Conservation (phyloP, 2,888 invertebrate species). For the Sminthurides aquaticus region DNA sequence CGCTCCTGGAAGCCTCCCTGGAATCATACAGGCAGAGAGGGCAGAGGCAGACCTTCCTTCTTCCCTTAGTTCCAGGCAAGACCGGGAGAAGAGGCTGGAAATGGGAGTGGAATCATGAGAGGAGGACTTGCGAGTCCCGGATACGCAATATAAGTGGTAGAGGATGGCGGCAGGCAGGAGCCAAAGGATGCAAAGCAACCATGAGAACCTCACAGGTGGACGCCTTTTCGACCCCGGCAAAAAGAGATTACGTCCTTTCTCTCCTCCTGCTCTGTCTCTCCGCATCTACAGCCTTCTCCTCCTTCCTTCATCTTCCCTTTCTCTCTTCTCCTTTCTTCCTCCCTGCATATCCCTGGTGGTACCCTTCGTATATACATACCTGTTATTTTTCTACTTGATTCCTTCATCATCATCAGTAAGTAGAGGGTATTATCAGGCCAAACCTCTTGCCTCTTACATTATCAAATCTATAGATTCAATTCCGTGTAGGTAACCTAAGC, state of each 20-base stretch:
- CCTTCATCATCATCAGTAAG: too few species aligned
- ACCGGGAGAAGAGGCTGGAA: background rate
- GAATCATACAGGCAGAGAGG: too few species aligned
- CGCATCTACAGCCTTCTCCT: constrained; percentile 17
- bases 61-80: too few species aligned
- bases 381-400: background rate
- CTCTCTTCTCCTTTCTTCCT: constrained; percentile 11
- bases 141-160: background rate
- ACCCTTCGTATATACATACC: background rate
- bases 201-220: constrained; percentile 27
- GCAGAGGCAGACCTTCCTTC: too few species aligned
- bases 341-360: background rate
- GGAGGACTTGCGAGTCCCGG: background rate
- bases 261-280: constrained; percentile 26
- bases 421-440: too few species aligned
- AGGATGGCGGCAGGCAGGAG: background rate
- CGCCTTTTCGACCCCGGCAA: constrained; percentile 36
- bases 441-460: too few species aligned
- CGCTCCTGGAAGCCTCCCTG: too few species aligned
- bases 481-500: too few species aligned
- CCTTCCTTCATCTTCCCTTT: constrained; percentile 3
- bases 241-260: constrained; percentile 23
- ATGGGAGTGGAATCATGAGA: background rate
- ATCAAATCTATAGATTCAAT: too few species aligned
- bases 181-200: background rate